Conservation (phyloP, 92 coral and sea anemone genomes). For the Phenganax marumi region DNA sequence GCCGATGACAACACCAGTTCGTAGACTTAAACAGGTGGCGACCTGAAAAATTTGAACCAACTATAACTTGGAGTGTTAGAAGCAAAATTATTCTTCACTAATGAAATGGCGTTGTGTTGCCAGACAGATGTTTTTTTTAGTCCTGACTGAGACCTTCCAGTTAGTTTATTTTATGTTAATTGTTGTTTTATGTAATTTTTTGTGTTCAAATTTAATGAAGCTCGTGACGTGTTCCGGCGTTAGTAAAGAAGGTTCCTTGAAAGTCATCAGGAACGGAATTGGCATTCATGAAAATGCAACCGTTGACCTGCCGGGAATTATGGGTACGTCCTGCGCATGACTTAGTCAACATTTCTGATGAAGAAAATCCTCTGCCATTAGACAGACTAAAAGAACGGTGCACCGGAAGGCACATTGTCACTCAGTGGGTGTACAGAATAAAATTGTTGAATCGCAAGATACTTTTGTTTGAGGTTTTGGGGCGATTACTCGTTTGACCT, state of each 20-base stretch:
- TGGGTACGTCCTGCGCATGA: slow-evolving; percentile 62
- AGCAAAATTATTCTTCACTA: too few species aligned
- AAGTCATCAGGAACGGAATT: slow-evolving; percentile 92
- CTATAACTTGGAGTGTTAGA: neutral
- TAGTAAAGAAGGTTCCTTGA: slow-evolving; percentile 88
- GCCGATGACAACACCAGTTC: too few species aligned
- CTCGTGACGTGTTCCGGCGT: slow-evolving; percentile 90
- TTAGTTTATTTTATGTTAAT: neutral
- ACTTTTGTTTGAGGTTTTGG: too few species aligned
- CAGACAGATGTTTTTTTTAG: neutral
- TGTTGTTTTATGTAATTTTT: neutral
- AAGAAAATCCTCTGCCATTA: too few species aligned
- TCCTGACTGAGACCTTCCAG: neutral
- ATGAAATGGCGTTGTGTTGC: neutral
- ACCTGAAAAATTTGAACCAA: too few species aligned
- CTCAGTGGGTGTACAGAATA: too few species aligned
- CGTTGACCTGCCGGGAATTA: slow-evolving; percentile 89
- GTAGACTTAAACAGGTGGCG: too few species aligned
- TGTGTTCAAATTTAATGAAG: neutral
- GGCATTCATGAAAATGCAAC: slow-evolving; percentile 99
- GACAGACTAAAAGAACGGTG: too few species aligned
- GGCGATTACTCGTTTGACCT: too few species aligned
- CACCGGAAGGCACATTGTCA: too few species aligned
- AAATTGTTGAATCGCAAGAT: too few species aligned
- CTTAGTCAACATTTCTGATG: too few species aligned